A percentile compares a stretch with the other conserved stretches of the same genome.
These are phyloP conservation scores for Campodea augens DNA, from an alignment of 1,140 invertebrate genomes.

Conservation along the genomic window DNA sequence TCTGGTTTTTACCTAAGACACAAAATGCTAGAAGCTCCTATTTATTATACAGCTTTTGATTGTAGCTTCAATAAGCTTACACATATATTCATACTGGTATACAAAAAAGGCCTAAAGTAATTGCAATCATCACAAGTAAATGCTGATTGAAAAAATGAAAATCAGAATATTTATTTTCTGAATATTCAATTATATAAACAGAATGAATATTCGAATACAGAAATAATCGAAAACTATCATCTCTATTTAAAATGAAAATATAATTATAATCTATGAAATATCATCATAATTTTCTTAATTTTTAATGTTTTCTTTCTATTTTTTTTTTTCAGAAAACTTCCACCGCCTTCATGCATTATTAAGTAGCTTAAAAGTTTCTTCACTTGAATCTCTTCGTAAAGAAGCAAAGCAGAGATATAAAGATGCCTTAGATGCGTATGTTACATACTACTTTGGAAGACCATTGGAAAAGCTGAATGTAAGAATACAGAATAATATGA, in stretches of 20 bases:
- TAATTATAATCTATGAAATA: conserved; percentile 6
- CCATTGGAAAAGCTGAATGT: conserved; percentile 91
- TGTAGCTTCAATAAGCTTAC: no score
- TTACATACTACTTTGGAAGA: conserved; percentile 81
- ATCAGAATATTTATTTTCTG: background rate
- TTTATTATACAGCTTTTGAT: no score
- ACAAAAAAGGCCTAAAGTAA: no score
- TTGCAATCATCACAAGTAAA: no score
- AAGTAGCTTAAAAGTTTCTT: conserved; percentile 74
- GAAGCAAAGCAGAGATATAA: conserved; percentile 82
- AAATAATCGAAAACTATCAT: no score
- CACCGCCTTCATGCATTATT: conserved; percentile 79
- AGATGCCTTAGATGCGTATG: conserved; percentile 77
- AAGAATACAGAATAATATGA: no score
- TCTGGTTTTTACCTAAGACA: no score
- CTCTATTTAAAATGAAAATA: background rate
- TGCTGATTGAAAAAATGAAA: background rate
- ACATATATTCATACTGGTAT: no score
- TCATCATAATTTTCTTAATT: conserved; percentile 4
- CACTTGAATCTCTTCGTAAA: conserved; percentile 69
- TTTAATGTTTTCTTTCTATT: conserved; percentile 4
- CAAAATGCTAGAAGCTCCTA: no score
- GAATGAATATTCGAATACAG: no score
- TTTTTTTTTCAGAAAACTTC: conserved; percentile 65
- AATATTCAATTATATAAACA: no score